phyloP scores from a whole-genome alignment of 2,113 vertebrate species.

The Strix uralensis region DNA sequence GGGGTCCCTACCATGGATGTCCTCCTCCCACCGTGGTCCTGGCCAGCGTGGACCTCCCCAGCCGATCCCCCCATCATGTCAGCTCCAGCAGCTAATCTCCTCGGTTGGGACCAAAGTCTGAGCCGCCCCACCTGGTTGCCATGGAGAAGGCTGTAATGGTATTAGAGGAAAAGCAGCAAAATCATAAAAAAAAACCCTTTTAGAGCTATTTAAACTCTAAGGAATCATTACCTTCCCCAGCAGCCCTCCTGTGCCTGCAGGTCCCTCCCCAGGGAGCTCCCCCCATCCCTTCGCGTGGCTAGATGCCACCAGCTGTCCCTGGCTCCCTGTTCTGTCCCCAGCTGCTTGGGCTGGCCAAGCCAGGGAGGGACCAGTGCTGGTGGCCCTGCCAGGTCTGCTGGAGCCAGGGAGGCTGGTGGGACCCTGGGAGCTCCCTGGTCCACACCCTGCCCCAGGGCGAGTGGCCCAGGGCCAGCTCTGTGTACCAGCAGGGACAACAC shows the following conservation, averaged over 20 bases:
- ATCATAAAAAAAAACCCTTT: background rate
- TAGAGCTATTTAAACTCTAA: background rate
- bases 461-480: background rate
- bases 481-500: background rate
- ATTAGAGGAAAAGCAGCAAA: slow-evolving; percentile 36
- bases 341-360: accelerated
- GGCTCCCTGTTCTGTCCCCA: background rate
- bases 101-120: background rate
- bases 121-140: background rate
- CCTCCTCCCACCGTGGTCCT: accelerated
- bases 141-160: slow-evolving; percentile 46
- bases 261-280: background rate
- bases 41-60: background rate
- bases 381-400: background rate
- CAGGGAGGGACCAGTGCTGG: background rate
- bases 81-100: background rate
- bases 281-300: accelerated
- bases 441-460: too few species aligned
- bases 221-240: background rate
- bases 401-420: background rate
- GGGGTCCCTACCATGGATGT: accelerated
- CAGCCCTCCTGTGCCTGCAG: background rate
- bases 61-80: background rate
- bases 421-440: accelerated
- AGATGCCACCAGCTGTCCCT: background rate